Base-by-base conservation (phyloP, 2,113 vertebrate genomes). In the Galbula dea region DNA sequence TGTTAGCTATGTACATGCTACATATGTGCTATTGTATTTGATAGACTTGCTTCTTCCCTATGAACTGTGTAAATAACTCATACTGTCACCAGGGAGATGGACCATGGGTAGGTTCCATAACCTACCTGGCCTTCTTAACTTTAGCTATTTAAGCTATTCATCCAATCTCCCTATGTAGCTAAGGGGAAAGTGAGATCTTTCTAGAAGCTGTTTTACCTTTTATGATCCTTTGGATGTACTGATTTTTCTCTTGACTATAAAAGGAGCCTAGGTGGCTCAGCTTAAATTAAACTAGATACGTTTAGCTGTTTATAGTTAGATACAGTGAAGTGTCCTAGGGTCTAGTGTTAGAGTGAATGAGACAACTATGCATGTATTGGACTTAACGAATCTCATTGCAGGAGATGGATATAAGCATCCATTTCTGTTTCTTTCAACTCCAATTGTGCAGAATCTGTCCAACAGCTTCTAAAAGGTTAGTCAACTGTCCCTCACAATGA, bases 11-110 rank as follows among this genome's bases (percentile, higher is more conserved):
- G 63, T n/a, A 23, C 29, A 9, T 29, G 37, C 36, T 52, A 55
- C 65, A 65, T 54, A 58, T 2, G 7, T 73, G 45, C 61, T 72
- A 4, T 23, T 2, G 26, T 19, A 8, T 68, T 75, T 82, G 62
- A 20, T 63, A 55, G 80, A 83, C 71, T 92, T 86, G 61, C 17
- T 87, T 54, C 78, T 85, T 89, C 24, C n/a, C 55, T n/a, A 9
- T 62, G 62, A 69, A 36, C 66, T 55, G 78, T 49, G 81, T 37
- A 32, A 81, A 36, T 62, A 86, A 91, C 30, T 83, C 84, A n/a
- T 18, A 9, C 78, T 84, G 81, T 92, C 86, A 62, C 48, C 45
- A 84, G 55, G 82, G 92, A 90, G 81, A 94, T 90, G 69, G 74
- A 45, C 77, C 72, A 39, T 65, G 88, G 73, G 83, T 81, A 63